Evolutionary conservation across 2,888 invertebrate species (phyloP).

Genomic region (Danaus chrysippus): DNA sequence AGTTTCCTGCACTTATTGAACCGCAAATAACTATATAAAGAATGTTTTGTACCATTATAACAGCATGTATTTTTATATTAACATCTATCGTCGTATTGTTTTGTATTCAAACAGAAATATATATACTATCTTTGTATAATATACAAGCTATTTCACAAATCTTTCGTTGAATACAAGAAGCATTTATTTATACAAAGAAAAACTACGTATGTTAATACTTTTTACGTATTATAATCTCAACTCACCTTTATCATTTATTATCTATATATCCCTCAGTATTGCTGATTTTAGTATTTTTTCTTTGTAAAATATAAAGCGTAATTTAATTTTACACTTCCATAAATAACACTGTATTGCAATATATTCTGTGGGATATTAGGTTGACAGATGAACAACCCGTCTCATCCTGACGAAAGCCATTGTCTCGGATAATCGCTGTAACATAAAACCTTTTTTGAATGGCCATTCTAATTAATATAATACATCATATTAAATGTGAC

Average conservation of each 20-base stretch:
- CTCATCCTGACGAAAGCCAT: slow-evolving; percentile 18
- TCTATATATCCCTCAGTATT: neutral
- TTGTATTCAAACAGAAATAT: too few relatives aligned
- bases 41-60: too few relatives aligned
- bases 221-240: neutral
- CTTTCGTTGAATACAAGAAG: neutral
- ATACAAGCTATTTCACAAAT: too few relatives aligned
- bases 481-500: slow-evolving; percentile 11
- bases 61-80: too few relatives aligned
- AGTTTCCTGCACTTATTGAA: slow-evolving; percentile 33
- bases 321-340: too few relatives aligned
- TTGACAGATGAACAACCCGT: slow-evolving; percentile 15
- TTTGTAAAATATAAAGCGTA: neutral
- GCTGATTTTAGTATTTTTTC: neutral
- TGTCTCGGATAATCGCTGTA: slow-evolving; percentile 19
- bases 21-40: neutral
- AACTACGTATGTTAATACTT: neutral
- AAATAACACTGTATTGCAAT: slow-evolving; percentile 3
- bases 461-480: slow-evolving; percentile 18
- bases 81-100: too few relatives aligned
- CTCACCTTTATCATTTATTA: neutral
- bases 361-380: neutral
- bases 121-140: too few relatives aligned
- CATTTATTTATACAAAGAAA: neutral
- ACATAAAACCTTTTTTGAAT: slow-evolving; percentile 21